Percentiles rank a stretch among this genome's conserved stretches.
Evolutionary conservation across 2,113 vertebrate genomes (phyloP).

Genomic region (Apus apus): DNA sequence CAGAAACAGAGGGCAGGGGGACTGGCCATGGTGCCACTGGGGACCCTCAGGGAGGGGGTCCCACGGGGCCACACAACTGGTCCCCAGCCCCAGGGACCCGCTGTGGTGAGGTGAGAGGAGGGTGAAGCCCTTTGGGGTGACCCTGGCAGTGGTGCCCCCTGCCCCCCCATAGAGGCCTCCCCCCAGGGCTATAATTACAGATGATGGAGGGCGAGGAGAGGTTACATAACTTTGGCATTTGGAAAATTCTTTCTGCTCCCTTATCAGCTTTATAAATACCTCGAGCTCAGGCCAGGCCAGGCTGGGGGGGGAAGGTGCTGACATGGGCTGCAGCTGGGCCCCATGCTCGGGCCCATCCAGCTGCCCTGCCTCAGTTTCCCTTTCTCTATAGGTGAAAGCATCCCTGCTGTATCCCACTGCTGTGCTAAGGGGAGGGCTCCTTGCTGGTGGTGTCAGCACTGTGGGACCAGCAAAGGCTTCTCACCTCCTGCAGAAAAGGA

Average conservation of each 20-base stretch:
- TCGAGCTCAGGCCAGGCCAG: not conserved
- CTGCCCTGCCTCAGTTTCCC: not conserved
- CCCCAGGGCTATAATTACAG: not conserved
- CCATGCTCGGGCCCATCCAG: accelerated
- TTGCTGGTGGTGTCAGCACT: not conserved
- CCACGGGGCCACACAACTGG: accelerated
- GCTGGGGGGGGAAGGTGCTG: not conserved
- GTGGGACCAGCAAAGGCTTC: not conserved
- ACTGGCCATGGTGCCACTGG: accelerated
- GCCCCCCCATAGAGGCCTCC: accelerated
- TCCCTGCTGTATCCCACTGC: not conserved
- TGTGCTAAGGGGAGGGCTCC: not conserved
- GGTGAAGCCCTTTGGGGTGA: not conserved
- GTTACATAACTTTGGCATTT: not conserved
- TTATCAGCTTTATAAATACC: conserved; percentile 56
- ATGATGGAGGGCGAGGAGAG: not conserved
- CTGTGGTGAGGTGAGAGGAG: not conserved
- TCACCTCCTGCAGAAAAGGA: not conserved
- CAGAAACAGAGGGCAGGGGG: not conserved
- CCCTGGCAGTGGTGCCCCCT: accelerated
- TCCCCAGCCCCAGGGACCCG: not conserved
- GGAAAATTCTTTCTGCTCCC: conserved; percentile 66
- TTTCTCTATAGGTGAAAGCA: not conserved
- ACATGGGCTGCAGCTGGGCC: not conserved
- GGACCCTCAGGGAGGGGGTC: not conserved